A percentile compares a stretch with the other conserved stretches of the same genome.
Evolutionary conservation across 2,888 invertebrate species (phyloP).

Genomic region (Phortica magna): DNA sequence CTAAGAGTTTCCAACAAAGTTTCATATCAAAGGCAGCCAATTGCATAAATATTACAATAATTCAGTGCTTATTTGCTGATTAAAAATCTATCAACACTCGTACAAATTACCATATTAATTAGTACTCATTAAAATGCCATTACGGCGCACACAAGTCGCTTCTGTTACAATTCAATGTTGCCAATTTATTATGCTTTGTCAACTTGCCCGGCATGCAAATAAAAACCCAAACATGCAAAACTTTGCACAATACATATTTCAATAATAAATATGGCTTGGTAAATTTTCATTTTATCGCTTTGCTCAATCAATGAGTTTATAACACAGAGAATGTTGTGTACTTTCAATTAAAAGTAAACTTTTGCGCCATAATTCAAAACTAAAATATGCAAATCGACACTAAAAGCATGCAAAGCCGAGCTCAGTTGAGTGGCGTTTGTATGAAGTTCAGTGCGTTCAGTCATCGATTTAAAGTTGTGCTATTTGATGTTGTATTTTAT

Average conservation of each 20-base stretch:
- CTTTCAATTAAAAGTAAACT: slow-evolving; percentile 71
- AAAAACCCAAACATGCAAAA: not conserved
- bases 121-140: slow-evolving; percentile 72
- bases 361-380: slow-evolving; percentile 68
- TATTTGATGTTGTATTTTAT: not conserved
- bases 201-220: slow-evolving; percentile 53
- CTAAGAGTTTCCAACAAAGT: no score
- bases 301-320: slow-evolving; percentile 69
- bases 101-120: slow-evolving; percentile 75
- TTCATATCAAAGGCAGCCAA: not conserved
- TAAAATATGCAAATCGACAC: slow-evolving; percentile 65
- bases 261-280: slow-evolving; percentile 64
- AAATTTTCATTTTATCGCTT: slow-evolving; percentile 57
- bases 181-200: slow-evolving; percentile 70
- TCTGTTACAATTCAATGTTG: slow-evolving; percentile 38
- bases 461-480: slow-evolving; percentile 57
- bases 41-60: not conserved
- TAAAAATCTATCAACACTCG: slow-evolving; percentile 52
- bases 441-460: slow-evolving; percentile 49
- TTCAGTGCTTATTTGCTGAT: slow-evolving; percentile 1
- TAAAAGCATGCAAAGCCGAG: not conserved
- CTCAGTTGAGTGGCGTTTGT: not conserved
- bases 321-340: slow-evolving; percentile 58
- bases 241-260: slow-evolving; percentile 49
- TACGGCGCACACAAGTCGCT: slow-evolving; percentile 47